Conservation (phyloP, 2,797 vertebrate species). For the Xiphorhynchus erythropygius region DNA sequence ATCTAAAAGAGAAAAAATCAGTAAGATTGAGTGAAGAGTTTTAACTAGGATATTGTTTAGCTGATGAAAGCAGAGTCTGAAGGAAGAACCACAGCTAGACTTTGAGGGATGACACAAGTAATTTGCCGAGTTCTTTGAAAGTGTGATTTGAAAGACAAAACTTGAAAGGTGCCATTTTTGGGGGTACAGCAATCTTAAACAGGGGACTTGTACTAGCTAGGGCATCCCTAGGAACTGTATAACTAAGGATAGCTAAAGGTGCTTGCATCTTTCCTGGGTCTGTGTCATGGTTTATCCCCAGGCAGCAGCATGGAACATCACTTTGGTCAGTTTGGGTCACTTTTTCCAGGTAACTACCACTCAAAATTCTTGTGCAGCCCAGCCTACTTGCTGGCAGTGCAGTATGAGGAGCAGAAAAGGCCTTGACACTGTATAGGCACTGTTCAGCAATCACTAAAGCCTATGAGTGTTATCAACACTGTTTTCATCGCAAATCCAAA, state of each 20-base stretch:
- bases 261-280: not conserved
- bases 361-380: not conserved
- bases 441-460: not conserved
- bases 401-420: not conserved
- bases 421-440: not conserved
- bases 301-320: not conserved
- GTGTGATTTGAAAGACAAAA: not conserved
- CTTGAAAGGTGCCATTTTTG: not conserved
- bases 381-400: not conserved
- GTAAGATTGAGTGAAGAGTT: not conserved
- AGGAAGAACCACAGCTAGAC: not conserved
- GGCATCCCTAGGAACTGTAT: not conserved
- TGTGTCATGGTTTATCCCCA: not conserved
- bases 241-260: not conserved
- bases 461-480: not conserved
- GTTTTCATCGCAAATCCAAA: not conserved
- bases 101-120: not conserved
- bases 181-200: not conserved
- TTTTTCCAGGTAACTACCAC: not conserved
- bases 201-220: not conserved
- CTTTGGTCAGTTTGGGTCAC: not conserved
- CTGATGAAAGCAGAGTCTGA: not conserved
- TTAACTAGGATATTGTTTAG: not conserved
- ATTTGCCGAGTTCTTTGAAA: not conserved
- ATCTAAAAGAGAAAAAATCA: not conserved